A percentile compares a stretch with the other conserved stretches of the same genome.
phyloP scores from a whole-genome alignment of 2,113 vertebrate genomes.

The Aythya baeri region DNA sequence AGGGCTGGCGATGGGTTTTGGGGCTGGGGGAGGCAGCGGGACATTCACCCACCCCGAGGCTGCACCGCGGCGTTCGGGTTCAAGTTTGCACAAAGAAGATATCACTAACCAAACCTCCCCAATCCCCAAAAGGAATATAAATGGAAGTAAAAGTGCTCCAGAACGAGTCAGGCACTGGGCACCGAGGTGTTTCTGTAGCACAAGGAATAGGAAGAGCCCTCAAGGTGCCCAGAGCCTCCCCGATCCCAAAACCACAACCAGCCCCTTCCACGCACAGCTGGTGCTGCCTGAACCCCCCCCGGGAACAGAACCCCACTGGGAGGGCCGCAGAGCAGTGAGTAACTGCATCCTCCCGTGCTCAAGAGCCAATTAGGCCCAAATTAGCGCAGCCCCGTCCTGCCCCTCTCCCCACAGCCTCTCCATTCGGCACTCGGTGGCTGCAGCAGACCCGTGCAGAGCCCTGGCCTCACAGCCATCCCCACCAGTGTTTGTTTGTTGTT shows the following conservation, averaged over 20 bases:
- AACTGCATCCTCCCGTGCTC: neutral
- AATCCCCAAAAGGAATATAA: neutral
- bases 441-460: neutral
- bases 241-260: no score
- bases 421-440: fast-evolving
- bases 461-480: neutral
- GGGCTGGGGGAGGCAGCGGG: neutral
- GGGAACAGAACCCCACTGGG: neutral
- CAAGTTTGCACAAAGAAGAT: neutral
- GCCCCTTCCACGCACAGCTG: neutral
- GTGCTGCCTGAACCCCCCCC: neutral
- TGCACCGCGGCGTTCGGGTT: neutral
- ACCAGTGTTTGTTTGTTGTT: neutral
- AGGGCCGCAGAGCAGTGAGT: neutral
- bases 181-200: neutral
- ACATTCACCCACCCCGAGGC: neutral
- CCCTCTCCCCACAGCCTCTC: neutral
- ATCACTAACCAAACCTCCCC: neutral
- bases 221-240: no score
- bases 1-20: fast-evolving
- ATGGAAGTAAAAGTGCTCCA: no score
- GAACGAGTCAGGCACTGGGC: neutral
- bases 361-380: neutral
- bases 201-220: neutral
- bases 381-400: neutral